Conservation (phyloP, 2,113 vertebrate species). For the Eira barbara region DNA sequence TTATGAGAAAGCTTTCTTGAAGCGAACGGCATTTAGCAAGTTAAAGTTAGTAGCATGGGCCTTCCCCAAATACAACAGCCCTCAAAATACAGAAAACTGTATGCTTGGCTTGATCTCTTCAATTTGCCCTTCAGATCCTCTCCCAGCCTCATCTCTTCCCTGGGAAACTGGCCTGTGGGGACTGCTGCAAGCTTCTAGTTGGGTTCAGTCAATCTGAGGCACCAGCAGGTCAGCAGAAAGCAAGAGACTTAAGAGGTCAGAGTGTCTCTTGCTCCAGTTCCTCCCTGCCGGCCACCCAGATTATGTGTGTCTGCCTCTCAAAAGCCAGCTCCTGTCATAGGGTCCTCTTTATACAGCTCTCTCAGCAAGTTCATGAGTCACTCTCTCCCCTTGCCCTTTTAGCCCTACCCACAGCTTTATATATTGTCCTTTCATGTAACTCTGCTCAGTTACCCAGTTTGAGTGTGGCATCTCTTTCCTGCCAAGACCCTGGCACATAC, state of each 20-base stretch:
- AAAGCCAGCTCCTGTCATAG: not conserved
- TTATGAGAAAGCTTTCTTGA: not conserved
- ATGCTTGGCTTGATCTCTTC: not conserved
- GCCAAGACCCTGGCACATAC: not conserved
- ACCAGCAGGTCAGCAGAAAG: not conserved
- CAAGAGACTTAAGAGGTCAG: not conserved
- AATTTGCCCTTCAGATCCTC: not conserved
- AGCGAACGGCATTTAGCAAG: not conserved
- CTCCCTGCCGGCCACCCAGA: not conserved
- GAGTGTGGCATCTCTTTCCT: not conserved
- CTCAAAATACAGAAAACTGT: not conserved
- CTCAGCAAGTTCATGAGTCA: not conserved
- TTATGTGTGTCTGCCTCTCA: not conserved
- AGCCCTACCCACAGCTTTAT: not conserved
- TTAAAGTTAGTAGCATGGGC: not conserved
- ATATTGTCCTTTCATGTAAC: not conserved
- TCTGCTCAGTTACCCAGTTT: not conserved
- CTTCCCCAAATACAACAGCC: not conserved
- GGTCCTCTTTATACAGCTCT: not conserved
- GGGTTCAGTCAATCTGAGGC: not conserved
- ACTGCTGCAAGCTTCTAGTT: not conserved
- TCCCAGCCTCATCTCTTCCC: not conserved
- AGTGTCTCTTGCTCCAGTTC: not conserved
- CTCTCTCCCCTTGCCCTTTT: not conserved
- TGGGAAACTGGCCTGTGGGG: not conserved